Evolutionary conservation across 2,797 vertebrate genomes (phyloP), one percentile per base, ranked within the genome.

Genomic region (Pangasius krempfi): DNA sequence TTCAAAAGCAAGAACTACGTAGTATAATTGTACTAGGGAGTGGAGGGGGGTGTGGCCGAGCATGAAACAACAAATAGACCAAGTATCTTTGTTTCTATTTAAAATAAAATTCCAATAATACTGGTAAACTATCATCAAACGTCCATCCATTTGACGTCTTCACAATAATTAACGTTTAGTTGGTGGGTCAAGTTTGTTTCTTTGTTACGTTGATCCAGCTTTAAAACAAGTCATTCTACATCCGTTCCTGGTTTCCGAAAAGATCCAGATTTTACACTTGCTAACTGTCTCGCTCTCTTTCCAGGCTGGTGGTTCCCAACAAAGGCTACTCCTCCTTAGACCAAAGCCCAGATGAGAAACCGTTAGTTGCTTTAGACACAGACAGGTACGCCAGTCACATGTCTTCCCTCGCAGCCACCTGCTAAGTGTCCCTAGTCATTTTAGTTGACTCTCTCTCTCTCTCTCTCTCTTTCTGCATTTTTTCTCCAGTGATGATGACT

Each of bases 281-380:
- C 47, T 10, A 9, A 30, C 52, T 79, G 25, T 76, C 13, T 83
- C 44, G 44, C 47, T 52, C 12, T 80, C 16, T 56, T 7, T 66
- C 62, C 94, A 99, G 98, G 95, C 95, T 99, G 92, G 98, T 99
- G 78, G 97, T 99, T 91, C 98, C 98, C 78, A 99, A 99, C 93
- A 99, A 99, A 96, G 98, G 98, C 87, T 99, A 99, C 93, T 99
- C 98, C 0, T 99, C 98, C 0, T 96, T 99, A 96, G 98, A 99
- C 92, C 98, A 99, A 96, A 99, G 98, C 91, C 98, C 98, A 4
- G 98, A 99, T 91, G 98, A 99, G 93, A 99, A 99, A 93, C 98
- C 98, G 9, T 94, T 99, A 94, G 98, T 99, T 93, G 98, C 98
- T 88, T 95, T 99, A 94, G 98, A 99, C 94, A 99, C 98, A 16